Conservation (phyloP, 2,797 vertebrate species). For the Fundulus diaphanus region DNA sequence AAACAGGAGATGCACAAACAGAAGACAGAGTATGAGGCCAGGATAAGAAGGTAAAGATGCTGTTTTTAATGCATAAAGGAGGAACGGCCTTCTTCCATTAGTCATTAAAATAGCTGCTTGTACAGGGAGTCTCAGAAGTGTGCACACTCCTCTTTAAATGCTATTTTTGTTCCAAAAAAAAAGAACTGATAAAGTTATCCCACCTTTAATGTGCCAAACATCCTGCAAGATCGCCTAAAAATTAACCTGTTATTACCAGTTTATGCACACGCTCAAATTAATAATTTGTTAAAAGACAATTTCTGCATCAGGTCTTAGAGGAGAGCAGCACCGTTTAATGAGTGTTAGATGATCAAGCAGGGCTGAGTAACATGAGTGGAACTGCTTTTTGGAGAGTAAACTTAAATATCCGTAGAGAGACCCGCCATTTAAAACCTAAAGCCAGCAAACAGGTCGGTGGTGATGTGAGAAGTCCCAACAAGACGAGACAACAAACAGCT, state of each 20-base stretch:
- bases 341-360: no score
- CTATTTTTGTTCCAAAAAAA: neutral
- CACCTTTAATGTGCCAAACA: neutral
- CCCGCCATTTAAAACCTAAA: no score
- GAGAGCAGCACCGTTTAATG: no score
- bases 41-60: conserved; percentile 89
- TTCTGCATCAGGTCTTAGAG: neutral
- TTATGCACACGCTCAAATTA: neutral
- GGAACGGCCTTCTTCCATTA: neutral
- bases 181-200: neutral
- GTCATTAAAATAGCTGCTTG: neutral
- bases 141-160: no score
- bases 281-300: neutral
- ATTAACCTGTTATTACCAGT: no score
- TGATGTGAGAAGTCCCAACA: no score
- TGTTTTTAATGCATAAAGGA: no score
- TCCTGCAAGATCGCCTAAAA: neutral
- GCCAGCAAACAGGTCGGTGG: no score
- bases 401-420: no score
- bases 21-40: conserved; percentile 93
- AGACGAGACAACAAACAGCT: no score
- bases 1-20: conserved; percentile 98
- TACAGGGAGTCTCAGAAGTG: neutral
- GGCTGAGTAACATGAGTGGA: no score
- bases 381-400: no score